A percentile compares a stretch with the other conserved stretches of the same genome.
These are phyloP conservation scores for Catocala fraxini DNA, from an alignment of 2,888 invertebrate genomes.

Conservation along the genomic window DNA sequence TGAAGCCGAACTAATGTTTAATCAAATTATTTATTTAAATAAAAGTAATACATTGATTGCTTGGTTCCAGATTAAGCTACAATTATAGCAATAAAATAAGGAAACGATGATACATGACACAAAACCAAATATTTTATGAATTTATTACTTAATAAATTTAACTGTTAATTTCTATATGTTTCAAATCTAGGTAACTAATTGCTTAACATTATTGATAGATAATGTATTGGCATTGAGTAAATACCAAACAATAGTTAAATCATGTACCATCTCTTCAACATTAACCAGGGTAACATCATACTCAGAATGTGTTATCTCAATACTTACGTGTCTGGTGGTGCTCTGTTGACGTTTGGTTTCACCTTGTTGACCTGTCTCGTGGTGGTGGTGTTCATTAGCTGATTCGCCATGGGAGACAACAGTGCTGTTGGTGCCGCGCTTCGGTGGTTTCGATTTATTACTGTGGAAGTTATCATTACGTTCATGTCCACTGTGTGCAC, in stretches of 20 bases:
- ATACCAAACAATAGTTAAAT: not conserved
- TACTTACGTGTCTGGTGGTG: slow-evolving; percentile 91
- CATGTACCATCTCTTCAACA: slow-evolving; percentile 45
- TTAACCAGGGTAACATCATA: slow-evolving; percentile 23
- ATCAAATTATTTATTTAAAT: slow-evolving; percentile 24
- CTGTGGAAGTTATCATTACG: slow-evolving; percentile 72
- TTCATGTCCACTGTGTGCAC: too few relatives aligned
- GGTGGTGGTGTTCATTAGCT: slow-evolving; percentile 91
- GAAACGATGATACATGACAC: slow-evolving; percentile 40
- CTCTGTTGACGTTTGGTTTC: slow-evolving; percentile 94
- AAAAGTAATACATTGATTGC: slow-evolving; percentile 43
- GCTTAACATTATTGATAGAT: too few relatives aligned
- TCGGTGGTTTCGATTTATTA: slow-evolving; percentile 93
- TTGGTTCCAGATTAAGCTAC: slow-evolving; percentile 51
- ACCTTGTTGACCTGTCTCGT: slow-evolving; percentile 96
- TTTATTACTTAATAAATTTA: not conserved
- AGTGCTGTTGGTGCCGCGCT: slow-evolving; percentile 90
- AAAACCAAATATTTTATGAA: not conserved
- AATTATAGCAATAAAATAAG: slow-evolving; percentile 43
- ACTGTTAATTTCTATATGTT: not conserved
- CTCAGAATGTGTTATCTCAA: slow-evolving; percentile 5
- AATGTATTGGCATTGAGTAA: too few relatives aligned
- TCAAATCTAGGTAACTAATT: too few relatives aligned
- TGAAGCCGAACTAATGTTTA: slow-evolving; percentile 26
- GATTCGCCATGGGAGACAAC: slow-evolving; percentile 89